These are phyloP conservation scores for Neelides folsomi DNA, from an alignment of 2,888 invertebrate species.

Conservation along the genomic window DNA sequence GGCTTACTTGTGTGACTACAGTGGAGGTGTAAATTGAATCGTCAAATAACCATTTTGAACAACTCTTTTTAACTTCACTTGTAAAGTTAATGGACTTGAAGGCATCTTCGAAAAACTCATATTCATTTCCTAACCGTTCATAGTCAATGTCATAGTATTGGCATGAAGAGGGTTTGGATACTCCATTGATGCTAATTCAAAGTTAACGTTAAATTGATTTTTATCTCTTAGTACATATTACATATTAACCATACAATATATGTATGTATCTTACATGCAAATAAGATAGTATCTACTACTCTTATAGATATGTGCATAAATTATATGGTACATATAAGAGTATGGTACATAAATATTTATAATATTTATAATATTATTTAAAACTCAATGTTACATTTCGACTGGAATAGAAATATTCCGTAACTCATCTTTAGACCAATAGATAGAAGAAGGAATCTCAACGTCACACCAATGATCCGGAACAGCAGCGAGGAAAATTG, in stretches of 20 bases:
- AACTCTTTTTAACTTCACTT: constrained; percentile 5
- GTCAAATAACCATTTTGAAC: constrained; percentile 25
- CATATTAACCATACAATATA: too few species aligned
- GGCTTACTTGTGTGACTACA: constrained; percentile 22
- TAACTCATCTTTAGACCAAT: constrained; percentile 26
- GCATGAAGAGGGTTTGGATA: constrained; percentile 5
- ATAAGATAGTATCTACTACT: neutral
- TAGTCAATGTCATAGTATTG: constrained; percentile 18
- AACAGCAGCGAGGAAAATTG: constrained; percentile 28
- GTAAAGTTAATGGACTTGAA: constrained; percentile 10
- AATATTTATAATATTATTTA: neutral
- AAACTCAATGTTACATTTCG: constrained; percentile 4
- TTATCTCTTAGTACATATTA: too few species aligned
- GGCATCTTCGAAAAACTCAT: constrained; percentile 1
- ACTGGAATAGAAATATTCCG: constrained; percentile 25
- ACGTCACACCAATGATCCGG: constrained; percentile 28
- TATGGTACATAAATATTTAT: neutral
- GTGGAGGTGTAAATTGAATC: constrained; percentile 21
- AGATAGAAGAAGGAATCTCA: constrained; percentile 4
- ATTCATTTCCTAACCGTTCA: neutral
- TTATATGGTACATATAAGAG: too few species aligned
- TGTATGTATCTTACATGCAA: too few species aligned
- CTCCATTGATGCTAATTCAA: too few species aligned
- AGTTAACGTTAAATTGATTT: too few species aligned
- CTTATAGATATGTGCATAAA: neutral